Conservation (phyloP, 1,140 invertebrate species). For the Linepithema humile region DNA sequence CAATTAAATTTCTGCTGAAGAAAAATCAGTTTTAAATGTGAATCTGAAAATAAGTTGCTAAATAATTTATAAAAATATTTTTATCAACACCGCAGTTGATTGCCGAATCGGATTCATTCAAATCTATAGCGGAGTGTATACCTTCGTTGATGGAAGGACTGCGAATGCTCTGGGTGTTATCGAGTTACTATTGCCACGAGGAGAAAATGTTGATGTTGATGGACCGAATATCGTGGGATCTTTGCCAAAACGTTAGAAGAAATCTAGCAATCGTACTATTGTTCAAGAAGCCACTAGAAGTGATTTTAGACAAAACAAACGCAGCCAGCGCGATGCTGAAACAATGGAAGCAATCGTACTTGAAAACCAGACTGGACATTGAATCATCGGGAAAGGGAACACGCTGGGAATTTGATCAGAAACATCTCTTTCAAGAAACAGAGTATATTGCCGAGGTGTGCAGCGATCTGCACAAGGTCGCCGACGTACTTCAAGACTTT, state of each 20-base stretch:
- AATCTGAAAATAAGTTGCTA: not conserved
- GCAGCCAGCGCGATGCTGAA: constrained; percentile 89
- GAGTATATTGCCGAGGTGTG: constrained; percentile 93
- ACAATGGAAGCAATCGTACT: constrained; percentile 91
- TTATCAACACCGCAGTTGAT: constrained; percentile 86
- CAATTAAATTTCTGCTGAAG: not conserved
- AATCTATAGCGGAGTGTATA: constrained; percentile 89
- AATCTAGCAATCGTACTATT: constrained; percentile 89
- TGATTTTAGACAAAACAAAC: constrained; percentile 84
- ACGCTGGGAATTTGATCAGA: constrained; percentile 96
- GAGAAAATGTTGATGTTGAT: constrained; percentile 91
- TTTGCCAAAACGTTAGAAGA: constrained; percentile 90
- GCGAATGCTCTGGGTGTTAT: constrained; percentile 93
- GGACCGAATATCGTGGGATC: constrained; percentile 91
- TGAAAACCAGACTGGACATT: constrained; percentile 90
- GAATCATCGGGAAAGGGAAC: constrained; percentile 92
- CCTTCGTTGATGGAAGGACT: constrained; percentile 92
- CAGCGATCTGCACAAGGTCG: constrained; percentile 90
- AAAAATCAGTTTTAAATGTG: not conserved
- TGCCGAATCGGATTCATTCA: constrained; percentile 89
- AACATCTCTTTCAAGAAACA: constrained; percentile 91
- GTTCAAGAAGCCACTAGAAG: constrained; percentile 86
- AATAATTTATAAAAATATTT: not conserved
- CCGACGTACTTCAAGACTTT: constrained; percentile 91
- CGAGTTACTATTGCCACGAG: constrained; percentile 89